Conservation (phyloP, 2,888 invertebrate genomes). For the Leucophenga maculata region DNA sequence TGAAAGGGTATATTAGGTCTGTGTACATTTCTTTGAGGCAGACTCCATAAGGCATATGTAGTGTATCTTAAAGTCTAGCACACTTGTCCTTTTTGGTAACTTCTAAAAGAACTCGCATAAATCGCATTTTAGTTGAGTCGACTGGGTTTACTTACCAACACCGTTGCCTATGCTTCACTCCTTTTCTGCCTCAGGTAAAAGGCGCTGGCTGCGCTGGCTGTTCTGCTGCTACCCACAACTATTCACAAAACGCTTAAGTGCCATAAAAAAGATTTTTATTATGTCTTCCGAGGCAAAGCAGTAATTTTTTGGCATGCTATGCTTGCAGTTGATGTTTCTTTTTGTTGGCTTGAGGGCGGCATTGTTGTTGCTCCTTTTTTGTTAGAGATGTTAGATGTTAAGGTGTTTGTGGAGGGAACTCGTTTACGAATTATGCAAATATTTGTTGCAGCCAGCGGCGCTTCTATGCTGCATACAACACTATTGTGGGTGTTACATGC, state of each 20-base stretch:
- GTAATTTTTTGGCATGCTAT: background rate
- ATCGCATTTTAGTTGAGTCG: constrained; percentile 28
- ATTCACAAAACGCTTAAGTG: constrained; percentile 65
- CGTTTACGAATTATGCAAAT: too few relatives aligned
- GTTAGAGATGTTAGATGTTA: too few relatives aligned
- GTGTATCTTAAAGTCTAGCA: too few relatives aligned
- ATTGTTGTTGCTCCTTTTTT: too few relatives aligned
- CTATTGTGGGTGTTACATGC: too few relatives aligned
- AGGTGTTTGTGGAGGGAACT: too few relatives aligned
- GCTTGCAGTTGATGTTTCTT: background rate
- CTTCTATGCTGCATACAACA: too few relatives aligned
- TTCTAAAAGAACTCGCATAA: constrained; percentile 26
- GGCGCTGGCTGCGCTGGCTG: too few relatives aligned
- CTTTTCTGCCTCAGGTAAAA: constrained; percentile 49
- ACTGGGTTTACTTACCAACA: background rate
- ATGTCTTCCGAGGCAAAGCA: constrained; percentile 50
- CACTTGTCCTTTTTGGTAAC: constrained; percentile 8
- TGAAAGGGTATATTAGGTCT: too few relatives aligned
- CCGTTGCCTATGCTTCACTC: constrained; percentile 11
- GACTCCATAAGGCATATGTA: too few relatives aligned
- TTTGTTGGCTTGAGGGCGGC: background rate
- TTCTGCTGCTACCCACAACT: constrained; percentile 59
- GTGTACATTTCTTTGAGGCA: too few relatives aligned
- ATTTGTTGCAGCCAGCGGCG: too few relatives aligned
- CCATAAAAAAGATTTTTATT: constrained; percentile 66